These are phyloP conservation scores for Apteryx mantelli DNA, from an alignment of 2,113 vertebrate species.

Conservation along the genomic window DNA sequence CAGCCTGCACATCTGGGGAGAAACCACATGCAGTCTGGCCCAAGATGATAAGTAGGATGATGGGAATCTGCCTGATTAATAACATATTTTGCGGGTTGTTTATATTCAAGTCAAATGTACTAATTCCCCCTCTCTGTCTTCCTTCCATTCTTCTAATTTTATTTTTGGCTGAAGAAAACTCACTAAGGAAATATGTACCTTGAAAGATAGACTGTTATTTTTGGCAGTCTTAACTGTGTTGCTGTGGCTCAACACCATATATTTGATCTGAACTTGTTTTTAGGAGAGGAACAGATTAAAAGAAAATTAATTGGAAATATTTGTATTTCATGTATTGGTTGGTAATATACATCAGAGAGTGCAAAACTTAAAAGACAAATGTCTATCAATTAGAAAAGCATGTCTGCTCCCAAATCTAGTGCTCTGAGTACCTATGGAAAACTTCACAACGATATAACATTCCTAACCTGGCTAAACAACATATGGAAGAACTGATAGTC, in stretches of 20 bases:
- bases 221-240: neutral
- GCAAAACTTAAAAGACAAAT: conserved; percentile 11
- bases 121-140: neutral
- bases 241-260: neutral
- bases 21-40: neutral
- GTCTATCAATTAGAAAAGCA: neutral
- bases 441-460: neutral
- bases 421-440: neutral
- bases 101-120: conserved; percentile 11
- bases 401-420: neutral
- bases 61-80: conserved; percentile 24
- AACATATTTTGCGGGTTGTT: conserved; percentile 18
- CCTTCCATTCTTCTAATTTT: conserved; percentile 4
- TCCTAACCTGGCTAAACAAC: conserved; percentile 16
- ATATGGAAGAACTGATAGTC: neutral
- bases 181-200: neutral
- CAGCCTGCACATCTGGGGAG: neutral
- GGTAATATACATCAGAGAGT: neutral
- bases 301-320: conserved; percentile 19
- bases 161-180: conserved; percentile 44
- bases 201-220: conserved; percentile 16
- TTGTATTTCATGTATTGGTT: neutral
- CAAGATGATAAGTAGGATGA: neutral
- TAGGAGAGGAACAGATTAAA: conserved; percentile 29
- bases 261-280: conserved; percentile 18